Evolutionary conservation across 2,113 vertebrate species (phyloP), one percentile per base, ranked within the genome.

Genomic region (Tragelaphus buxtoni): DNA sequence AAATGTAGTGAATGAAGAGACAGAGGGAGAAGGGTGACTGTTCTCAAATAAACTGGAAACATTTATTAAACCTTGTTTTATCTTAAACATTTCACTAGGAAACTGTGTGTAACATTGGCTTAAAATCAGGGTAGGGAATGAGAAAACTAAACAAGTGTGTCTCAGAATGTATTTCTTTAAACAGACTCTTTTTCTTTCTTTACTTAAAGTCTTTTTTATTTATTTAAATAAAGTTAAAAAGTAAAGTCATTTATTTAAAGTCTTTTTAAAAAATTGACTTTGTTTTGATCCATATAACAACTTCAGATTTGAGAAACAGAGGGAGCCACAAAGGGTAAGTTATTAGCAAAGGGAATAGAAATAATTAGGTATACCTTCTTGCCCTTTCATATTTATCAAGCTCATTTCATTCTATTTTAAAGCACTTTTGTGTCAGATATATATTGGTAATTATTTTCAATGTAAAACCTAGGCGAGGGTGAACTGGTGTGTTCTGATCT

Each of bases 1-100:
- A 94, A 86, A 88, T 13, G 26, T n/a, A 53, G 28, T 84, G 77
- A 86, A 93, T 81, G 85, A 88, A 95, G 94, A 87, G 82, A 63
- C 5, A 91, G 8, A 32, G 77, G 12, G 85, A 94, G 72, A 85
- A 61, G 24, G 56, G 35, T 51, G 87, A 87, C 35, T 97, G 32
- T 95, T 94, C 61, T 94, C 63, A 93, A 83, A 90, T 81, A 93
- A 96, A 28, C 65, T 77, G 85, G 53, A 95, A 90, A 80, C 90
- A 32, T 49, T 81, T 91, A 93, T 96, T 93, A 95, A 97, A 84
- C 24, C 55, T 90, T 76, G n/a, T 28, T 79, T 96, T 93, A 96
- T 80, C 60, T 95, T 95, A 90, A 94, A 81, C 39, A 61, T 89
- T 85, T 95, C 79, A 83, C 35, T 5, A 69, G 56, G 65, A 90